These are phyloP conservation scores for Celastrina argiolus DNA, from an alignment of 2,888 invertebrate species.

Conservation along the genomic window DNA sequence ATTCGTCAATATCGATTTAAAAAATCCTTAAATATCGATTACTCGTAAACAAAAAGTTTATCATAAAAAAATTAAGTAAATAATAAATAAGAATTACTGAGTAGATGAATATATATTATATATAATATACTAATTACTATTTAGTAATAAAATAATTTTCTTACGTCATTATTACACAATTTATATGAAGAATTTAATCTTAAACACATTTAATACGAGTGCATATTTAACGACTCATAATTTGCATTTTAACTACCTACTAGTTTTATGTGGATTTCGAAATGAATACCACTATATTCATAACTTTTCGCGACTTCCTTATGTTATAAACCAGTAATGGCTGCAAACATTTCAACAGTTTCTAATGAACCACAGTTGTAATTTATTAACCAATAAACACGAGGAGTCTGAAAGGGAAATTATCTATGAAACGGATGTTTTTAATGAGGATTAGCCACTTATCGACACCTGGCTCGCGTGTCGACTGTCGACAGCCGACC, in stretches of 20 bases:
- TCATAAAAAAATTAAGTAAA: neutral
- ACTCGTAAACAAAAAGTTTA: too few relatives aligned
- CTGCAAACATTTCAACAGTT: neutral
- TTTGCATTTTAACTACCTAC: neutral
- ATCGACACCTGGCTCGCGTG: constrained; percentile 50
- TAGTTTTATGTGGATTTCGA: constrained; percentile 18
- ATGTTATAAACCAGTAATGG: neutral
- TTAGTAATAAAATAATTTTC: neutral
- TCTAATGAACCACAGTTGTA: constrained; percentile 7
- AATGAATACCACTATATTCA: neutral
- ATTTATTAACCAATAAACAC: constrained; percentile 6
- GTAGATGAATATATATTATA: neutral
- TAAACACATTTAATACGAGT: neutral
- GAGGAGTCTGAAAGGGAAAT: neutral
- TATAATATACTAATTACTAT: neutral
- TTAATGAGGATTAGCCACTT: constrained; percentile 43
- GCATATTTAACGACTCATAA: neutral
- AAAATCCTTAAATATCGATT: too few relatives aligned
- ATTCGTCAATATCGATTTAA: neutral
- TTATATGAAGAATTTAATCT: neutral
- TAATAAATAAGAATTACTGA: too few relatives aligned
- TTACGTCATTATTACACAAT: neutral
- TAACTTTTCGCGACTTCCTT: constrained; percentile 6
- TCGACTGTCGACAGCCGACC: constrained; percentile 47
- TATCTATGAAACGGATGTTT: neutral